Evolutionary conservation across 2,888 invertebrate species (phyloP).

Genomic region (Oligia fasciuncula): DNA sequence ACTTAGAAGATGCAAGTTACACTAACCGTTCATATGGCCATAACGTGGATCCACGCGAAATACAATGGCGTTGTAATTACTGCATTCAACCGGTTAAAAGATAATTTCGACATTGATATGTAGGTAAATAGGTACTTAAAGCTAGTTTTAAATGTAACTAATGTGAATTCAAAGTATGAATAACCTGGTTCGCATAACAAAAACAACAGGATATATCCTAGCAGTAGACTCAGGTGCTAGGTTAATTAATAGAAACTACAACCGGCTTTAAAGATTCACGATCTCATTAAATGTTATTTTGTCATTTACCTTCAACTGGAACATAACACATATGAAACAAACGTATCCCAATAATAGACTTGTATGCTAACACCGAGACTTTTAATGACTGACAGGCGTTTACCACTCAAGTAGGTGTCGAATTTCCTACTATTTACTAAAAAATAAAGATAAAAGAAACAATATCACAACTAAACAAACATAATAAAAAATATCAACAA

Average conservation of each 20-base stretch:
- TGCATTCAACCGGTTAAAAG: no score
- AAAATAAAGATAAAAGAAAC: not conserved
- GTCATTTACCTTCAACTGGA: not conserved
- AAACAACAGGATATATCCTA: not conserved
- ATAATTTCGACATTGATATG: not conserved
- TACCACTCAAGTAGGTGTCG: not conserved
- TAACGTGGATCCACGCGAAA: no score
- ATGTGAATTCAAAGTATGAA: not conserved
- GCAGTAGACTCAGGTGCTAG: not conserved
- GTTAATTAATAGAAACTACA: not conserved
- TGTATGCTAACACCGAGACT: not conserved
- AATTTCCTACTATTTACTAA: not conserved
- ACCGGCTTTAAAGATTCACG: no score
- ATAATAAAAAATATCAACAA: not conserved
- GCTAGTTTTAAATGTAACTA: not conserved
- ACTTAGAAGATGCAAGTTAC: not conserved
- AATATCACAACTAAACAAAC: not conserved
- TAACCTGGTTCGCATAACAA: not conserved
- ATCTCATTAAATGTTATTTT: not conserved
- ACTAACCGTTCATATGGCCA: no score
- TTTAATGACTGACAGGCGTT: not conserved
- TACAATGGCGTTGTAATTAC: no score
- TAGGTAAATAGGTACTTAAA: not conserved
- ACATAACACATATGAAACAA: not conserved
- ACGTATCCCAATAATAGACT: not conserved